Evolutionary conservation across 2,113 vertebrate genomes (phyloP).

Genomic region (Caretta caretta): DNA sequence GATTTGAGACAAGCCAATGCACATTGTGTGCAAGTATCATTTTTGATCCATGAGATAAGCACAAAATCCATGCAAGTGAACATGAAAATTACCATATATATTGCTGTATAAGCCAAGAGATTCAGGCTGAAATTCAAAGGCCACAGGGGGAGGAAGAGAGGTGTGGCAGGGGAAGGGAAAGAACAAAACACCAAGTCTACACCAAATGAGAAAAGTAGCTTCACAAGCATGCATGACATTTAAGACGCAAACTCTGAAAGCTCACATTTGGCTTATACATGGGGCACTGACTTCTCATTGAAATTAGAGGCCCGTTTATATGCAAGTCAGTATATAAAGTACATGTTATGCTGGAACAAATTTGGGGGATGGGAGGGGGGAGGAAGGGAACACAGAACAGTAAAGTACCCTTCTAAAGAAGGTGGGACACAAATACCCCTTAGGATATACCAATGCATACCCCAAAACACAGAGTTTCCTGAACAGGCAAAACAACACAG

Average conservation of each 20-base stretch:
- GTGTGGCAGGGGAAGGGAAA: neutral
- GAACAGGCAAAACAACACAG: neutral
- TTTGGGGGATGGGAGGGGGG: fast-evolving
- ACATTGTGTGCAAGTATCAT: neutral
- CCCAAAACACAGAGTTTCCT: neutral
- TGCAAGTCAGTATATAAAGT: neutral
- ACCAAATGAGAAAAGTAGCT: neutral
- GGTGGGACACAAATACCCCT: neutral
- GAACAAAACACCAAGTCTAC: neutral
- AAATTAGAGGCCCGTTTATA: neutral
- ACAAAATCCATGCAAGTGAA: neutral
- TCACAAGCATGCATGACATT: neutral
- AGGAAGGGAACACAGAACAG: neutral
- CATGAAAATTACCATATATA: neutral
- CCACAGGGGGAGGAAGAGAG: neutral
- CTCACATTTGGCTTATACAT: neutral
- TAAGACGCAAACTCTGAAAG: neutral
- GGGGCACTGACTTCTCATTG: neutral
- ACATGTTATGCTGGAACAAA: neutral
- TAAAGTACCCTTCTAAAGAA: neutral
- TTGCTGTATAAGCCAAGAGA: neutral
- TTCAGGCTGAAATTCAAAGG: neutral
- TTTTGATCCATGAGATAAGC: neutral
- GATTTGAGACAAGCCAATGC: neutral
- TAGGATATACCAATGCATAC: neutral